Conservation (phyloP, 2,113 vertebrate species). For the Zosterops japonicus region DNA sequence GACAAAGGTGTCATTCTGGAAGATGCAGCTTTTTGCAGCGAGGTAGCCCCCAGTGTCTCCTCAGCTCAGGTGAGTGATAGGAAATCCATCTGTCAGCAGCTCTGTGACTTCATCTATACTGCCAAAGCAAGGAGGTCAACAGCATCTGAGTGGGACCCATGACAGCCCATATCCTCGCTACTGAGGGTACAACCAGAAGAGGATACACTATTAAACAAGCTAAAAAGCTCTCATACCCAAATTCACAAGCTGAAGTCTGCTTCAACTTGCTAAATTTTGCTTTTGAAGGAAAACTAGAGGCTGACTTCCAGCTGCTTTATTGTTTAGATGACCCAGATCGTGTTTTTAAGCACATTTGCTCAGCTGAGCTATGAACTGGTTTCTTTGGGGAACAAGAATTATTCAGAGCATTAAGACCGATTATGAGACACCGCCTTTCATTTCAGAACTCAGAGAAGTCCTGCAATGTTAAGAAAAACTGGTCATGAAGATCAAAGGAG, state of each 20-base stretch:
- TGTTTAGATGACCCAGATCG: not conserved
- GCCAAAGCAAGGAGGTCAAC: not conserved
- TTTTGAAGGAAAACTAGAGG: not conserved
- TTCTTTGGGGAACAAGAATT: constrained; percentile 13
- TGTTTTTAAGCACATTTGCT: not conserved
- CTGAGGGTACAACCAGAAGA: not conserved
- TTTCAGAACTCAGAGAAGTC: not conserved
- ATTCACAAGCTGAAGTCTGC: not conserved
- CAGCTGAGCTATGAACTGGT: not conserved
- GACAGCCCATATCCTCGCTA: not conserved
- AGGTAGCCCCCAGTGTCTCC: constrained; percentile 48
- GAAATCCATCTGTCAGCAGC: constrained; percentile 35
- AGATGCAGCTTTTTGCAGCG: not conserved
- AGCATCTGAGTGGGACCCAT: not conserved
- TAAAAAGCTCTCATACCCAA: not conserved
- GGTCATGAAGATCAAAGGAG: constrained; percentile 23
- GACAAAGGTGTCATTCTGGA: constrained; percentile 63
- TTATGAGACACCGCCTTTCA: not conserved
- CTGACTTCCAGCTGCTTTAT: not conserved
- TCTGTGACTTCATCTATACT: not conserved
- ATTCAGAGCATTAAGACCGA: not conserved
- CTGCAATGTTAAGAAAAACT: not conserved
- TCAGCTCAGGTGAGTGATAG: not conserved
- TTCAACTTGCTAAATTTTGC: not conserved
- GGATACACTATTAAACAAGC: not conserved